Evolutionary conservation across 30 jellyfish, hydroid and myxozoan species (phyloP).

Genomic region (Rhopilema esculentum): DNA sequence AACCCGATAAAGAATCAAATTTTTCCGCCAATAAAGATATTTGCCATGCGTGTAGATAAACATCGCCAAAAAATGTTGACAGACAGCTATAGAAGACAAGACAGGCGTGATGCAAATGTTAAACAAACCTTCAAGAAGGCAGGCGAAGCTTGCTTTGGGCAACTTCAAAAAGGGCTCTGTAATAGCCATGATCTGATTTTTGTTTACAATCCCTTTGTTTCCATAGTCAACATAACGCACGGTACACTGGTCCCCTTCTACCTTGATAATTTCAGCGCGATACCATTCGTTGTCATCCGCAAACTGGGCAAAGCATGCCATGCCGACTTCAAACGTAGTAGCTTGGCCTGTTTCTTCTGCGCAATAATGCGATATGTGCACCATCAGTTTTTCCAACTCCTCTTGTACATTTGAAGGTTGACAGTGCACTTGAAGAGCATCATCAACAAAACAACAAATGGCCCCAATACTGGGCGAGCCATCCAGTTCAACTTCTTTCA

Average conservation of each 20-base stretch:
- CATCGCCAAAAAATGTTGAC: too few relatives aligned
- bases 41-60: too few relatives aligned
- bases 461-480: neutral
- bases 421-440: slow-evolving; percentile 27
- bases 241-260: slow-evolving; percentile 9
- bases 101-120: too few relatives aligned
- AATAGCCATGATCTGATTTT: slow-evolving; percentile 22
- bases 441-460: slow-evolving; percentile 39
- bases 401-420: slow-evolving; percentile 44
- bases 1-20: too few relatives aligned
- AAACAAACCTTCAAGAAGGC: slow-evolving; percentile 58
- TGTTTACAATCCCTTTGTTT: slow-evolving; percentile 22
- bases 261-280: slow-evolving; percentile 68
- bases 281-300: slow-evolving; percentile 74
- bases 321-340: slow-evolving; percentile 13
- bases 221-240: slow-evolving; percentile 82
- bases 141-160: slow-evolving; percentile 71
- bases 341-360: slow-evolving; percentile 20
- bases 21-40: too few relatives aligned
- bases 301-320: slow-evolving; percentile 65
- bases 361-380: slow-evolving; percentile 50
- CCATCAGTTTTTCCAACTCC: slow-evolving; percentile 75
- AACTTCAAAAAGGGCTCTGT: slow-evolving; percentile 11
- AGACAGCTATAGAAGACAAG: too few relatives aligned
- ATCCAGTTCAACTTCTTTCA: neutral